These are phyloP conservation scores for Spinus pinus DNA, from an alignment of 2,797 vertebrate genomes.

Conservation along the genomic window DNA sequence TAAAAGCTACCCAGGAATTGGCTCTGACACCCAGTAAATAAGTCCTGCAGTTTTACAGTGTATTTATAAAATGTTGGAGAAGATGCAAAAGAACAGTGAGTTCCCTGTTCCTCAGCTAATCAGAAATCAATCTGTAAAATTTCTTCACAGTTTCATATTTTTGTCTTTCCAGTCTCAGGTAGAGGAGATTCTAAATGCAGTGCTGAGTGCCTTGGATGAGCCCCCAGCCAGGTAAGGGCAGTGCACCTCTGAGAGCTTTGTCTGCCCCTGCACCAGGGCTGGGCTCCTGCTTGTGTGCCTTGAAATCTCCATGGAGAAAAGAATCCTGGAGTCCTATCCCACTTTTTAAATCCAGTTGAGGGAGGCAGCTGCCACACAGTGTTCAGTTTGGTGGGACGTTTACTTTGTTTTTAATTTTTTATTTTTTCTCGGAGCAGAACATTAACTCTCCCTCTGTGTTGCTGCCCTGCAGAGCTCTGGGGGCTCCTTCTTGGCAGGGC, in stretches of 20 bases:
- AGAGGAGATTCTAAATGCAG: background rate
- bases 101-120: background rate
- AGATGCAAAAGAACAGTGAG: background rate
- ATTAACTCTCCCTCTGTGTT: background rate
- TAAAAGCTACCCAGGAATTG: background rate
- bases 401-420: too few species aligned
- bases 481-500: conserved; percentile 22
- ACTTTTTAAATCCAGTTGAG: background rate
- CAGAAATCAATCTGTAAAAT: background rate
- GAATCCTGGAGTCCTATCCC: background rate
- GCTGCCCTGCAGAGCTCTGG: conserved; percentile 36
- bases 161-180: conserved; percentile 16
- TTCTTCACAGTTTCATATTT: background rate
- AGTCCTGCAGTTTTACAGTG: background rate
- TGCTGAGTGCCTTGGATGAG: background rate
- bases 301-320: background rate
- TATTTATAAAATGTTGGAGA: background rate
- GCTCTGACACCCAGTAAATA: background rate
- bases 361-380: background rate
- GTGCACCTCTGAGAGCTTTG: background rate
- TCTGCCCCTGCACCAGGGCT: background rate
- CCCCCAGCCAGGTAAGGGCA: conserved; percentile 44
- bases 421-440: background rate
- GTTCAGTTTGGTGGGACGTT: background rate
- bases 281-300: background rate